Base-by-base conservation (phyloP, 2,113 vertebrate species). In the Cephalopterus ornatus region DNA sequence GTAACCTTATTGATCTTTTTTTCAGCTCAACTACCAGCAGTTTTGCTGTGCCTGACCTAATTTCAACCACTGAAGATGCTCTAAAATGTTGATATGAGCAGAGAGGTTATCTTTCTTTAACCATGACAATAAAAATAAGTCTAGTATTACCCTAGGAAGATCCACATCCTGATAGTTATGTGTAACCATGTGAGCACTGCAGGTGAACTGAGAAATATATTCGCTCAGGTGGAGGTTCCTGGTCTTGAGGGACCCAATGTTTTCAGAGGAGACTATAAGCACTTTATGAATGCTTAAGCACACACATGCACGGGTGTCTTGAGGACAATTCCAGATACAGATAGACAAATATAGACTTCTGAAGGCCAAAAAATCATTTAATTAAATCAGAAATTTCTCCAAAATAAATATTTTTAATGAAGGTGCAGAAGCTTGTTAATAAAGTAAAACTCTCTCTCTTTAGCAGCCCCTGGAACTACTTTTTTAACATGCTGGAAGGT, bases 1-100 rank as follows among this genome's bases (percentile, higher is more conserved):
- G 80, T 94, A 89, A 94, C 91, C 88, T 91, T 91, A 94, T 88
- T 96, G 95, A 95, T 96, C 88, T 91, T 84, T 85, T 65, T 85
- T 87, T 91, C 91, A 91, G 93, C 86, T 87, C 86, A 81, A 56
- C 83, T 79, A 93, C 76, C 73, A 92, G 83, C 77, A 94, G 44
- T 93, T 96, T 87, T 87, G 35, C 88, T 91, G 47, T 8, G 28
- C 62, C 91, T 95, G 92, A 92, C 92, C 92, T 93, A 93, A 97
- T 94, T 94, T 96, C 88, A 92, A 35, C 79, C 11, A 33, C 83
- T 91, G 83, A 88, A 91, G 79, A 62, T 35, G 41, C 32, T 91
- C 83, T 87, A 72, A 94, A 96, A 62, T 87, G 89, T 85, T 92
- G 72, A 90, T 72, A 92, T 0, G 32, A 88, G 73, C 76, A 87